Evolutionary conservation across 2,797 vertebrate genomes (phyloP), one percentile per base, ranked within the genome.

Genomic region (Caiman crocodilus): DNA sequence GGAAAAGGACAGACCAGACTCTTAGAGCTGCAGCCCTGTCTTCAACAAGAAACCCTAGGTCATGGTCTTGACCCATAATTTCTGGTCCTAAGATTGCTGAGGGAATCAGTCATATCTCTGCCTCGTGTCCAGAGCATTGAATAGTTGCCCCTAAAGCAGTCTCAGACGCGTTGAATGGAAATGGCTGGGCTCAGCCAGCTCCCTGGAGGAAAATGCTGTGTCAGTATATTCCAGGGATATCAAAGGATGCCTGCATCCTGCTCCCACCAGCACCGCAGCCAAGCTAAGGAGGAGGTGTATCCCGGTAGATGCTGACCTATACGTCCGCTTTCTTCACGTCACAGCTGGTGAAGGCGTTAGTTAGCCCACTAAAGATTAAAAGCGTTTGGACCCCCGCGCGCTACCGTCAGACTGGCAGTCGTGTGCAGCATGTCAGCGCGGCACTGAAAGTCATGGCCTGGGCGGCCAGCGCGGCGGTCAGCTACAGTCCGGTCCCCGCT

Each of bases 281-380:
- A 78, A 87, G 80, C 94, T 69, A 42, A n/a, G 73, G 67, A 71
- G 86, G 80, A 58, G 59, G 64, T 69, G 58, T 87, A 67, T 86
- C 83, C 87, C 30, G 6, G 0, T 20, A 23, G 58, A 71, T 3
- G 76, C 90, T 80, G 55, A 90, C 91, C 88, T 15, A 35, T 92
- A 90, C n/a, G 91, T 89, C 90, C 63, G 18, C 7, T 73, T 0
- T 79, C 61, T 77, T 86, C 63, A 21, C 56, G 82, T 59, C 88
- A 3, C 93, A 90, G 93, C 94, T 92, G 90, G 63, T 23, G 91
- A 84, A 84, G 26, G 26, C 21, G 73, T 85, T 6, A 42, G 78
- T 2, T 16, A 12, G 30, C 91, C 84, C 93, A 92, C 90, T 86
- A 21, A 86, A 25, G 21, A 79, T 93, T 79, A 90, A 86, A 81